phyloP scores from a whole-genome alignment of 1,140 invertebrate species.

The Penaeus chinensis region DNA sequence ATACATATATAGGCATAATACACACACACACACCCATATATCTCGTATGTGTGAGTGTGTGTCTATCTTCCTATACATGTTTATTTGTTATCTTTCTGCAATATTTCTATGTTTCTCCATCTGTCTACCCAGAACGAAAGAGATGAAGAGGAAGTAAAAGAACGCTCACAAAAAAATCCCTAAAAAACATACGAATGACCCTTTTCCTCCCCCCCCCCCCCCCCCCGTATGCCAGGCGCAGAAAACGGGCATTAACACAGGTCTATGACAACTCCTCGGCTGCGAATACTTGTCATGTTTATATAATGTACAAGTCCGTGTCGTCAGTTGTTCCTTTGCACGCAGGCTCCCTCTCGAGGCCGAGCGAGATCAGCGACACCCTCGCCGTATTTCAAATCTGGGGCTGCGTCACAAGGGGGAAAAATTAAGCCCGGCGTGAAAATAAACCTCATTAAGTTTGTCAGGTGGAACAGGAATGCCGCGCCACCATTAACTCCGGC shows the following conservation, averaged over 20 bases:
- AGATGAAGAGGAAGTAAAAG: background rate
- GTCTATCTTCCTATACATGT: background rate
- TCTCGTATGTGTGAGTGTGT: background rate
- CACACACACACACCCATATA: background rate
- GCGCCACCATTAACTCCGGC: background rate
- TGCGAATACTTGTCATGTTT: no score
- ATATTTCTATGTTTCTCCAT: background rate
- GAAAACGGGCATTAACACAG: no score
- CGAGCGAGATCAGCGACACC: no score
- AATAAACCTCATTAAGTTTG: conserved; percentile 40
- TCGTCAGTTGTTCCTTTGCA: no score
- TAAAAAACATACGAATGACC: no score
- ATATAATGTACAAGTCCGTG: no score
- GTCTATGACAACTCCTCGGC: no score
- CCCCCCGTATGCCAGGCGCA: no score
- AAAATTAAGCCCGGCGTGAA: conserved; percentile 27
- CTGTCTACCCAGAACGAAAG: conserved; percentile 15
- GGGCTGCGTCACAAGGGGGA: background rate
- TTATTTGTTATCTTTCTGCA: background rate
- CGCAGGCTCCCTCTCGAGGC: no score
- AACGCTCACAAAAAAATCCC: background rate
- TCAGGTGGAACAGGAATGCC: conserved; percentile 34
- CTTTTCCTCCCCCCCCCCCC: no score
- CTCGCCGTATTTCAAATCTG: conserved; percentile 5
- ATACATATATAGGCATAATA: conserved; percentile 4